Evolutionary conservation across 2,113 vertebrate species (phyloP).

Genomic region (Terrapene triunguis): DNA sequence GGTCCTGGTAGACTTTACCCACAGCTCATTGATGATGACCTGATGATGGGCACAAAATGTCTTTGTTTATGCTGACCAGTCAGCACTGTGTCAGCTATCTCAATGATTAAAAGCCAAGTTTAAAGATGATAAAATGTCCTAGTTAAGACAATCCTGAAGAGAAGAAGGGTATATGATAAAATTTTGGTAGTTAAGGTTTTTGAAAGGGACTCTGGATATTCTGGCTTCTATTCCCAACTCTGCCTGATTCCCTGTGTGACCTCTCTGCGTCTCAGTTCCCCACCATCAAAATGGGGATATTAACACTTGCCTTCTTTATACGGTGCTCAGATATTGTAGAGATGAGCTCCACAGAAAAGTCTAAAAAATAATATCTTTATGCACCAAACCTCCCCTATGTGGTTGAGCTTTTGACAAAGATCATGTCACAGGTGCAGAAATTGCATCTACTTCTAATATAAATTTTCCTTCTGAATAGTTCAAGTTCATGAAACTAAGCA

Average conservation of each 20-base stretch:
- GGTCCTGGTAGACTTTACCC: accelerated
- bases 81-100: neutral
- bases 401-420: neutral
- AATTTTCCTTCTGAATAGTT: neutral
- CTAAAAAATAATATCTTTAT: neutral
- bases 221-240: neutral
- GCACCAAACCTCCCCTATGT: neutral
- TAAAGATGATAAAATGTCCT: neutral
- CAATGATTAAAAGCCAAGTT: neutral
- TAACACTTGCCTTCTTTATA: neutral
- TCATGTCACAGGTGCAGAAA: neutral
- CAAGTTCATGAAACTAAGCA: conserved; percentile 7
- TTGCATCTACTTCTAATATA: neutral
- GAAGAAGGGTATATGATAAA: neutral
- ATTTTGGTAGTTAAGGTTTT: neutral
- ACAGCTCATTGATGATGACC: neutral
- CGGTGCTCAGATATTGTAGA: neutral
- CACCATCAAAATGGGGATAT: neutral
- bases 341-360: neutral
- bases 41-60: neutral
- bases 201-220: neutral
- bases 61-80: neutral
- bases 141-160: neutral
- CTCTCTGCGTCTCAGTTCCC: neutral
- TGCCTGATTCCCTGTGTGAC: neutral